phyloP scores from a whole-genome alignment of 2,888 invertebrate genomes.

The Ditula angustiorana region DNA sequence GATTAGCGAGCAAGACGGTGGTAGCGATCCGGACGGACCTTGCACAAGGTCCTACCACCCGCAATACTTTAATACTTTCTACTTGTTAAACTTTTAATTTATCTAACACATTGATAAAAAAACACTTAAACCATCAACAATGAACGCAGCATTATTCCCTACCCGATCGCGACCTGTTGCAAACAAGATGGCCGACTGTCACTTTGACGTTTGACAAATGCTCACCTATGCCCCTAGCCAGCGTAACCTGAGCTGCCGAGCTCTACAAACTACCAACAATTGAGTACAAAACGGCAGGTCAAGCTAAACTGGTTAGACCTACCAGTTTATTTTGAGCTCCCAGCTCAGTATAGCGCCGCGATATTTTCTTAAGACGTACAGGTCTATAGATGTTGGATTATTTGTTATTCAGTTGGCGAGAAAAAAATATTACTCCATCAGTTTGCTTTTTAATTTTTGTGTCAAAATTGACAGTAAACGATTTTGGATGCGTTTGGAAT shows the following conservation, averaged over 20 bases:
- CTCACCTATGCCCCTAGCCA: constrained; percentile 8
- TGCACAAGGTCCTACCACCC: no score
- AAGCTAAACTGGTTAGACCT: background rate
- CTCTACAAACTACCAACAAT: background rate
- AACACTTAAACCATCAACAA: background rate
- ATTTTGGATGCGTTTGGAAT: constrained; percentile 18
- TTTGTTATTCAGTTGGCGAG: constrained; percentile 32
- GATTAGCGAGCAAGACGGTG: no score
- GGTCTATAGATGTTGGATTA: constrained; percentile 7
- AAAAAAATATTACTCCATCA: constrained; percentile 36
- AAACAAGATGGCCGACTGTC: constrained; percentile 49
- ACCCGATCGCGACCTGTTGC: constrained; percentile 42
- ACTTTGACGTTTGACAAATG: constrained; percentile 50
- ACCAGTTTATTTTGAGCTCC: background rate
- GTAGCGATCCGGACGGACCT: no score
- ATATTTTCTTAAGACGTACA: background rate
- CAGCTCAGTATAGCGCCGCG: background rate
- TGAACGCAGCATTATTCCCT: constrained; percentile 6
- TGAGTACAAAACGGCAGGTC: background rate
- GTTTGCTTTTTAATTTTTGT: constrained; percentile 38
- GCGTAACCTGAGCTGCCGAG: background rate
- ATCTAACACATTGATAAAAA: background rate
- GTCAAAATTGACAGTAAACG: constrained; percentile 25
- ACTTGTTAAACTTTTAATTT: no score
- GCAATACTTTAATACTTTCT: no score